These are phyloP conservation scores for Protonibea diacanthus DNA, from an alignment of 2,797 vertebrate species.

Conservation along the genomic window DNA sequence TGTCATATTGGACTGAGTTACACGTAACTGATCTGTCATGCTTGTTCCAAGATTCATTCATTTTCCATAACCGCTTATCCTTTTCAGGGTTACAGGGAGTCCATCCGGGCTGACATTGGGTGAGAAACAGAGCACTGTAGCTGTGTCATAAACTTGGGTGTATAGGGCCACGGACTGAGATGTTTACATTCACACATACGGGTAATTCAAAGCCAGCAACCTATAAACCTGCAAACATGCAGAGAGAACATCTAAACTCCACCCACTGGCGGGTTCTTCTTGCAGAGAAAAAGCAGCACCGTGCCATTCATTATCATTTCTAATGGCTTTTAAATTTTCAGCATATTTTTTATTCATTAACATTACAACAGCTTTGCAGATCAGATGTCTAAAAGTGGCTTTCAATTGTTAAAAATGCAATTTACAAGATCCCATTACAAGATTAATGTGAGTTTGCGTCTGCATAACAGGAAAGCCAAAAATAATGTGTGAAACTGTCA, in stretches of 20 bases:
- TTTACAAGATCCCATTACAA: not conserved
- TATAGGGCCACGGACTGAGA: too few relatives aligned
- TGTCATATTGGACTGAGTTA: not conserved
- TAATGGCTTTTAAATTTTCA: not conserved
- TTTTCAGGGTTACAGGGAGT: too few relatives aligned
- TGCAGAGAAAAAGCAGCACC: too few relatives aligned
- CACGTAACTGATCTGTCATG: not conserved
- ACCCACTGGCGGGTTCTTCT: too few relatives aligned
- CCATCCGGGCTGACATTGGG: too few relatives aligned
- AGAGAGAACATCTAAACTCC: too few relatives aligned
- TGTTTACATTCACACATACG: too few relatives aligned
- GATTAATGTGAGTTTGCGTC: not conserved
- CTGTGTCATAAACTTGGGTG: too few relatives aligned
- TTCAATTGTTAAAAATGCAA: not conserved
- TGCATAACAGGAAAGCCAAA: slow-evolving; percentile 24
- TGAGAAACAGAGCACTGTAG: too few relatives aligned
- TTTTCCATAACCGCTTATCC: too few relatives aligned
- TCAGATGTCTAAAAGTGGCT: not conserved
- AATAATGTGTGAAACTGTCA: slow-evolving; percentile 9
- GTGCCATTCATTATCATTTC: not conserved
- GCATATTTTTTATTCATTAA: not conserved
- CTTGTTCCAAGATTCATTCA: not conserved
- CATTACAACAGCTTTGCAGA: not conserved
- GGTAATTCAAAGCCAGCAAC: too few relatives aligned
- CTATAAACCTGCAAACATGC: too few relatives aligned